A percentile compares a stretch with the other conserved stretches of the same genome.
phyloP scores from a whole-genome alignment of 2,797 vertebrate genomes.

The Coccyzus lansbergi region DNA sequence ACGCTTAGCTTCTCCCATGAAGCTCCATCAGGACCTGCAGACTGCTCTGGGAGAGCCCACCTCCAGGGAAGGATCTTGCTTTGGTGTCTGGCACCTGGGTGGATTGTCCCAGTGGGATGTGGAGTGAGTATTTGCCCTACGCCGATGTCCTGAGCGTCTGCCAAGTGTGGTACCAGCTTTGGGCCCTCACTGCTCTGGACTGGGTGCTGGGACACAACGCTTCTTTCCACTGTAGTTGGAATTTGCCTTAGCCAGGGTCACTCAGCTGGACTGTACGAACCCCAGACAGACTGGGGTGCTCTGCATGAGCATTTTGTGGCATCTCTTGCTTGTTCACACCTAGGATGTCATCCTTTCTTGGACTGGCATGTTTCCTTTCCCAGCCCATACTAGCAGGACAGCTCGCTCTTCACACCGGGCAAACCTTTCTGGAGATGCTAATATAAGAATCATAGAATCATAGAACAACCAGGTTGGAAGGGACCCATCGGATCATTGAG shows the following conservation, averaged over 20 bases:
- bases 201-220: not conserved
- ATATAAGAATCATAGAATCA: not conserved
- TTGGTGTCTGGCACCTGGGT: not conserved
- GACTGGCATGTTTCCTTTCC: not conserved
- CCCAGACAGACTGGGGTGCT: not conserved
- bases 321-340: not conserved
- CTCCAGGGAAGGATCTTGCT: not conserved
- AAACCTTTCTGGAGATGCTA: not conserved
- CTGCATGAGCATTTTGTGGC: not conserved
- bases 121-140: not conserved
- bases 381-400: not conserved
- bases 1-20: not conserved
- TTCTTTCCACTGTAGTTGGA: not conserved
- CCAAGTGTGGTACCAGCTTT: not conserved
- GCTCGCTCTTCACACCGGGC: not conserved
- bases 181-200: not conserved
- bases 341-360: not conserved
- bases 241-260: not conserved
- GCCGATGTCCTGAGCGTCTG: not conserved
- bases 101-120: not conserved
- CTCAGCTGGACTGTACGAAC: not conserved
- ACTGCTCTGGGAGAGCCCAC: not conserved
- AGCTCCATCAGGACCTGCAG: not conserved
- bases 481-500: too few species aligned
- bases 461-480: too few species aligned